Evolutionary conservation across 2,888 invertebrate species (phyloP), one percentile per base, ranked within the genome.

Genomic region (Bombyx huttoni): DNA sequence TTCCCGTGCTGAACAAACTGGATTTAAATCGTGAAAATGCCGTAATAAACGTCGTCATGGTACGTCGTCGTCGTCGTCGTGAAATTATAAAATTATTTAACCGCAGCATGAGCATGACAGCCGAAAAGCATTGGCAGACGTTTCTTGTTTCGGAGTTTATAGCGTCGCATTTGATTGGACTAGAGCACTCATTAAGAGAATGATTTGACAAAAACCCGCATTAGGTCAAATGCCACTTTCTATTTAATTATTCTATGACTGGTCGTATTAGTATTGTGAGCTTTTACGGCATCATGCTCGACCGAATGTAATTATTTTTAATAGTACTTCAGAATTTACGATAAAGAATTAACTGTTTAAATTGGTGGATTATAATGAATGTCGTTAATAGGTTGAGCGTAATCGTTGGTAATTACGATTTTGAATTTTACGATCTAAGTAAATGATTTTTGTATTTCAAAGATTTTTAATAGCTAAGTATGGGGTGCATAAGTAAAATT

Each of bases 161-260:
- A 40, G 40, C 3, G 40, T 40, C 40, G 0, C 40, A 40, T 40
- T 40, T 40, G 5, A 40, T 40, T 12, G 9, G 12, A 40, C 34
- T 33, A 33, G 49, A 13, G 34, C 47, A 13, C 51, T 51, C 51
- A 53, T 81, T 80, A 76, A 64, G 65, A 70, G 62, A 71, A 70
- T 81, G 75, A 82, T 77, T 85, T 73, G 78, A 74, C 74, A 69
- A 72, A 69, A 64, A 60, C 57, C 52, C 53, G 55, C 67, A 68
- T 58, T 69, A 56, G 73, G 72, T 72, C 74, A 69, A 56, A 61
- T 54, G 58, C 58, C 58, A 63, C 71, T 74, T 76, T 75, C 72
- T 71, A 63, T 61, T 63, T 65, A 56, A 63, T 56, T 50, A 8
- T 35, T 49, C 13, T 46, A 34, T 52, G 48, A 34, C 10, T 46